Percentiles rank a stretch among this genome's conserved stretches.
These are phyloP conservation scores for Lophochroa leadbeateri DNA, from an alignment of 2,113 vertebrate species.

Conservation along the genomic window DNA sequence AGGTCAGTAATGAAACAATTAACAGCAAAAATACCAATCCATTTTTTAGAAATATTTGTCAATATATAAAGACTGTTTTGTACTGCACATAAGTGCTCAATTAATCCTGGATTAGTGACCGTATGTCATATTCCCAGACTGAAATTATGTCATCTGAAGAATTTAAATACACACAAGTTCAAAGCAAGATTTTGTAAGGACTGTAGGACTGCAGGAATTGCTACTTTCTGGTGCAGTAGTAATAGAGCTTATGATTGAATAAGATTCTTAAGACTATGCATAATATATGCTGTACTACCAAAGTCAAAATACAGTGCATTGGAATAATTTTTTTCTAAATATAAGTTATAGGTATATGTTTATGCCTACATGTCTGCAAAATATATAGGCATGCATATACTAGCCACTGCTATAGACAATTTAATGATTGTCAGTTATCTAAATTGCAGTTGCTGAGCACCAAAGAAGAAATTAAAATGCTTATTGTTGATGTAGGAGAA, in stretches of 20 bases:
- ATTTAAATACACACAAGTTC: conserved; percentile 73
- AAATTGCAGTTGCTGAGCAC: background rate
- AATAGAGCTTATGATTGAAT: background rate
- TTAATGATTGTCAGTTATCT: background rate
- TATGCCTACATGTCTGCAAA: background rate
- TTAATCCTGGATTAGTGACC: conserved; percentile 80
- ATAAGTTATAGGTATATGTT: background rate
- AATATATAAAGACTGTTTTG: conserved; percentile 88
- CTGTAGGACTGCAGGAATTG: conserved; percentile 56
- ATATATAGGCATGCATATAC: background rate
- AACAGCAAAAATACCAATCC: conserved; percentile 86
- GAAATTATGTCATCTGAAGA: conserved; percentile 77
- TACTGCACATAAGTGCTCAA: conserved; percentile 85
- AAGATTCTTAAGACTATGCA: background rate
- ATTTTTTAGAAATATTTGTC: conserved; percentile 87
- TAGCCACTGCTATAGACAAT: background rate
- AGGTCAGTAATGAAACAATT: conserved; percentile 86
- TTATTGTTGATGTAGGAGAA: conserved; percentile 4
- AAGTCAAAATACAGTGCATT: background rate
- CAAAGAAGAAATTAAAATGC: conserved; percentile 22
- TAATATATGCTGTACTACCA: background rate
- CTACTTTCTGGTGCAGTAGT: background rate
- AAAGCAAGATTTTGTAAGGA: conserved; percentile 59
- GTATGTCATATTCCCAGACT: conserved; percentile 82
- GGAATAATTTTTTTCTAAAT: background rate